These are phyloP conservation scores for Pseudonaja textilis DNA, from an alignment of 2,113 vertebrate species.

Conservation along the genomic window DNA sequence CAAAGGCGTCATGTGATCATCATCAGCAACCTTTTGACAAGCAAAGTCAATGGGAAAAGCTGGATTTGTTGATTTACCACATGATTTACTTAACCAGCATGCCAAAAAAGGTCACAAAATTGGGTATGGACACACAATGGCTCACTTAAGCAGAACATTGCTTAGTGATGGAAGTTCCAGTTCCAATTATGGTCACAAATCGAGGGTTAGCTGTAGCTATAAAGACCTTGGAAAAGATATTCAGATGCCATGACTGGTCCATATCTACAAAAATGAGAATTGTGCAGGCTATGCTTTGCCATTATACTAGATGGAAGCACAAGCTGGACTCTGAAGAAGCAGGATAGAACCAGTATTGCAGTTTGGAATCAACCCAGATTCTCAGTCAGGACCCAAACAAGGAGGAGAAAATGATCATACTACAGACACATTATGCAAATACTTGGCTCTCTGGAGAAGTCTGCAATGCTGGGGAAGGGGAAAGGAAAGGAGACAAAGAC, in stretches of 20 bases:
- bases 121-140: too few relatives aligned
- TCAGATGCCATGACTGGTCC: neutral
- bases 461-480: neutral
- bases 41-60: too few relatives aligned
- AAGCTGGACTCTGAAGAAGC: neutral
- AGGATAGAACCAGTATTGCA: neutral
- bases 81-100: too few relatives aligned
- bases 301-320: neutral
- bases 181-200: too few relatives aligned
- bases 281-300: neutral
- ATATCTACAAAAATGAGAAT: neutral
- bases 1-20: too few relatives aligned
- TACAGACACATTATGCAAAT: neutral
- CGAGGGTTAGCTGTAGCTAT: neutral
- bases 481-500: neutral
- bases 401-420: neutral
- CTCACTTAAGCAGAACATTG: too few relatives aligned
- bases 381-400: neutral
- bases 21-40: too few relatives aligned
- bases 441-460: neutral
- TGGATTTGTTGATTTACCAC: too few relatives aligned
- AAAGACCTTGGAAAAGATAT: neutral
- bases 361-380: neutral
- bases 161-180: too few relatives aligned
- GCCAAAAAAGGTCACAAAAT: too few relatives aligned